These are phyloP conservation scores for Oxygymnocypris stewartii DNA, from an alignment of 2,113 vertebrate genomes.

Conservation along the genomic window DNA sequence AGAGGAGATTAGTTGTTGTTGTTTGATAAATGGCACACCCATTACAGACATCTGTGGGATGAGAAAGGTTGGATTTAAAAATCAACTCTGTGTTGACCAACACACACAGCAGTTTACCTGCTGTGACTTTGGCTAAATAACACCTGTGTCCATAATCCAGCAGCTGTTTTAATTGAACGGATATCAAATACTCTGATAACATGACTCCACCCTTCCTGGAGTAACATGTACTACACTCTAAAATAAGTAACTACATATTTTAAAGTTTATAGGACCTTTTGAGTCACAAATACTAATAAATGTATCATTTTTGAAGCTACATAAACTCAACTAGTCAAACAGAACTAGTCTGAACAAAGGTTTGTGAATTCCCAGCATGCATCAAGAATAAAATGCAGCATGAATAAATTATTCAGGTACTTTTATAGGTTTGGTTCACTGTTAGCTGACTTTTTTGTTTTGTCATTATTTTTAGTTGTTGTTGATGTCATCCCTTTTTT, in stretches of 20 bases:
- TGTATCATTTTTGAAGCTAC: background rate
- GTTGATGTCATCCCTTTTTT: background rate
- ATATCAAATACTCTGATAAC: background rate
- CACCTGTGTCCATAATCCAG: slow-evolving; percentile 40
- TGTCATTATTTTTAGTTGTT: background rate
- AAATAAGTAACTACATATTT: background rate
- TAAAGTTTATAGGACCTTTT: background rate
- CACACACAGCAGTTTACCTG: slow-evolving; percentile 36
- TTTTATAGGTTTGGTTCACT: too few species aligned
- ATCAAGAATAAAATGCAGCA: too few species aligned
- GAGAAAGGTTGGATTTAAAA: slow-evolving; percentile 6
- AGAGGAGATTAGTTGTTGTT: background rate
- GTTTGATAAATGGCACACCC: slow-evolving; percentile 6
- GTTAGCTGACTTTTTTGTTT: background rate
- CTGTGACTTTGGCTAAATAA: slow-evolving; percentile 32
- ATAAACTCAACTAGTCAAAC: background rate
- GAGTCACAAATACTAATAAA: background rate
- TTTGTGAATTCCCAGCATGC: background rate
- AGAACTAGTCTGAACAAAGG: background rate
- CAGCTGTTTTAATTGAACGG: slow-evolving; percentile 13
- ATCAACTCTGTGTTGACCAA: slow-evolving; percentile 11
- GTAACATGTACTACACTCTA: background rate
- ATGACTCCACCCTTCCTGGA: slow-evolving; percentile 11
- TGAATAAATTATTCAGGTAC: too few species aligned
- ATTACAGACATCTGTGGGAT: slow-evolving; percentile 15